A percentile compares a stretch with the other conserved stretches of the same genome.
Evolutionary conservation across 2,888 invertebrate species (phyloP).

Genomic region (Epiblema foenella): DNA sequence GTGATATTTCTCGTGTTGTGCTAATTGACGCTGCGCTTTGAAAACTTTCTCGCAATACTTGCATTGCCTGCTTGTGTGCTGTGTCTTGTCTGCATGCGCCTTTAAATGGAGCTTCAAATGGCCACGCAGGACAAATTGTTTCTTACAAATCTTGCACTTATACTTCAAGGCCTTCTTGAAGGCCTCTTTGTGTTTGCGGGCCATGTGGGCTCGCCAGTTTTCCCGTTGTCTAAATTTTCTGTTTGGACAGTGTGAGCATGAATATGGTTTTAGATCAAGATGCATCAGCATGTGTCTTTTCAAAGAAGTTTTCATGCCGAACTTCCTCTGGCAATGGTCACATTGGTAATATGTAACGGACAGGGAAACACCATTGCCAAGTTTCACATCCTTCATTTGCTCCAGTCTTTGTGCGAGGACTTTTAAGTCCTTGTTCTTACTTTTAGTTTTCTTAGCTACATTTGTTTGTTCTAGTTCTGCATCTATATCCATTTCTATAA

Average conservation of each 20-base stretch:
- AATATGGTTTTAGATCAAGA: conserved; percentile 86
- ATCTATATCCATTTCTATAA: conserved; percentile 1
- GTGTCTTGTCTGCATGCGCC: conserved; percentile 86
- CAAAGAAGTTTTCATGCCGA: conserved; percentile 87
- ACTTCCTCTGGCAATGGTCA: conserved; percentile 86
- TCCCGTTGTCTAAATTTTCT: conserved; percentile 86
- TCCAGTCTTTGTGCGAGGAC: conserved; percentile 5
- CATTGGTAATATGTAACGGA: conserved; percentile 71
- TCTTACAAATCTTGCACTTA: conserved; percentile 90
- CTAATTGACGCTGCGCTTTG: conserved; percentile 62
- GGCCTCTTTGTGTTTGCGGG: conserved; percentile 81
- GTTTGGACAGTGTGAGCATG: conserved; percentile 86
- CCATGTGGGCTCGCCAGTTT: conserved; percentile 87
- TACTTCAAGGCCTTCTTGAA: conserved; percentile 74
- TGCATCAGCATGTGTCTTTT: conserved; percentile 88
- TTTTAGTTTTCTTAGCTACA: neutral
- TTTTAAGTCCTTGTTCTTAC: neutral
- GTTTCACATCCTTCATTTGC: conserved; percentile 31
- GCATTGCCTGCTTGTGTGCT: conserved; percentile 88
- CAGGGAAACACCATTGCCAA: conserved; percentile 58
- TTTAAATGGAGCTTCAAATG: conserved; percentile 89
- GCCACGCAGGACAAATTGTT: conserved; percentile 91
- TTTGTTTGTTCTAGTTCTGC: conserved; percentile 45
- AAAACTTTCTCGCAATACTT: conserved; percentile 84
- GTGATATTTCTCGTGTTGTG: conserved; percentile 90